Base-by-base conservation (phyloP, 2,888 invertebrate species). In the Archaeoteleia sp. region DNA sequence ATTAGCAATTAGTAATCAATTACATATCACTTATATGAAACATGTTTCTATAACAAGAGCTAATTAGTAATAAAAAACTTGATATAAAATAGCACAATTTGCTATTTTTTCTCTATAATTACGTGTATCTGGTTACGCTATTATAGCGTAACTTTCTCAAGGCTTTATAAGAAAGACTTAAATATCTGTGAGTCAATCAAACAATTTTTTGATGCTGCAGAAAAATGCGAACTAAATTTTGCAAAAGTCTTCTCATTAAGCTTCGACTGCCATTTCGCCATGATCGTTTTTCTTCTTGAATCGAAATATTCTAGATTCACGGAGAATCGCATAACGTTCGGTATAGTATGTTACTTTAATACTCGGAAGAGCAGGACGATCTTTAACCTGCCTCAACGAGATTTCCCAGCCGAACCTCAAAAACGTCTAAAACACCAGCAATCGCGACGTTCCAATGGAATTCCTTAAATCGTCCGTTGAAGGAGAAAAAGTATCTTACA, bases 401-500 rank as follows among this genome's bases (percentile, higher is more conserved):
- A 67, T 76, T 62, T 69, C 73, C 70, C 62, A 68, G 67, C 55
- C 70, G 65, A 40, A 72, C 74, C 62, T 48, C 48, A 49, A 34
- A 48, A 62, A 67, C 57, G 14, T 6, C 34, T 6, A 51, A 42
- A 40, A 39, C 30, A 30, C 32, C 49, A 48, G 60, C 71, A 73
- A 67, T 68, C 67, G 48, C 70, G 75, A 70, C 80, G 82, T 82
- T 81, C 81, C 82, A 82, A 76, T 75, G 79, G 82, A 82, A 82
- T 82, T 82, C 82, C 77, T 73, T 71, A 73, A 79, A 80, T 78
- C 73, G 73, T 75, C 73, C 71, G 74, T 71, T 70, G 67, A 32
- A 39, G 13, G 39, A 63, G 69, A 77, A 79, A 79, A 79, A 79
- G 75, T 69, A 73, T 23, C 58, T 51, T 67, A 55, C 60, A 67